Base-by-base conservation (phyloP, 2,113 vertebrate species). In the Aythya baeri region DNA sequence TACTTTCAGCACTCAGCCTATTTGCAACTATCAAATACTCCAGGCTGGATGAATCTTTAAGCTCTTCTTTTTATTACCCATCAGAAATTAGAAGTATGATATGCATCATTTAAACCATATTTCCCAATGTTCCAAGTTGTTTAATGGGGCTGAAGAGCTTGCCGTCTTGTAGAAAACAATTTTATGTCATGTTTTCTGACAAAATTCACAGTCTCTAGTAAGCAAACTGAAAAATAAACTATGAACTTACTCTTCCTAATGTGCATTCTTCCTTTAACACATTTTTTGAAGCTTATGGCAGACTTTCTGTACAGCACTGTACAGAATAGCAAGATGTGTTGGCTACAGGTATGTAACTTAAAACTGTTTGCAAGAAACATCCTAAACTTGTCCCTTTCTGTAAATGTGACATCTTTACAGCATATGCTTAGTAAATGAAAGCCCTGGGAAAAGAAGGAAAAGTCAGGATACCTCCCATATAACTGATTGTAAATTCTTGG, bases 371-470 rank as follows among this genome's bases (percentile, higher is more conserved):
- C 97, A 95, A 95, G 94, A 96, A 97, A 95, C 96, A 97, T 98
- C 97, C 95, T 96, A 91, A 97, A 94, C 94, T 85, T 96, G 94
- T 92, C 94, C 97, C 95, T 94, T 95, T 96, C 96, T 97, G 97
- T 97, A 98, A 94, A 96, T 92, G 95, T 98, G 98, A 98, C 98
- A 98, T 98, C 97, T 99, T 99, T 98, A 98, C 97, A 97, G 98
- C 97, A 96, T n/a, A 84, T 97, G 97, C 97, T 95, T 95, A 96
- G 96, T 41, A 93, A 97, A 97, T 98, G 96, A 97, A 98, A 95
- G 97, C 96, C 92, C 71, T 93, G 90, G 95, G 95, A 95, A 70
- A 91, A 91, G 71, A 78, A 95, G 89, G 89, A 94, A 93, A 93
- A 94, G 93, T 94, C 97, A 95, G 93, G 96, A 97, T 97, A 97